These are phyloP conservation scores for Chelidonichthys spinosus DNA, from an alignment of 2,797 vertebrate genomes.

Conservation along the genomic window DNA sequence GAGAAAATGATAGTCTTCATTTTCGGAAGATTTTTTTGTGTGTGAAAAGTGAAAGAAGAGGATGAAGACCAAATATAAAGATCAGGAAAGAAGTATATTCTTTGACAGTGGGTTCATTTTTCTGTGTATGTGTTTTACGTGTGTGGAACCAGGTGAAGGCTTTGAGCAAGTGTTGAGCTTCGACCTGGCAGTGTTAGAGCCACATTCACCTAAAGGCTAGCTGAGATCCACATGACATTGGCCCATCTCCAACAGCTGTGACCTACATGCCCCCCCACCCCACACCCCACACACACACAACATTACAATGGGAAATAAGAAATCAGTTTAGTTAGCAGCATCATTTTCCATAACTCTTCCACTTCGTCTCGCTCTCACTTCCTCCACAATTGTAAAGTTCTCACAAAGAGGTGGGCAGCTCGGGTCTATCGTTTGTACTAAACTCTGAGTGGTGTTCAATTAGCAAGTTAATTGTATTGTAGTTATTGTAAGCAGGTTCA, in stretches of 20 bases:
- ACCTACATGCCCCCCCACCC: slow-evolving; percentile 45
- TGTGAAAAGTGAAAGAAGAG: slow-evolving; percentile 17
- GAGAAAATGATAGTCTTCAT: slow-evolving; percentile 36
- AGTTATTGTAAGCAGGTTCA: no score
- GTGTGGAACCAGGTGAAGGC: slow-evolving; percentile 73
- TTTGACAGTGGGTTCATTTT: slow-evolving; percentile 26
- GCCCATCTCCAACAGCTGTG: slow-evolving; percentile 78
- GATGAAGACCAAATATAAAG: slow-evolving; percentile 9
- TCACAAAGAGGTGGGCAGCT: no score
- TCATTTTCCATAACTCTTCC: no score
- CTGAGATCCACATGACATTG: slow-evolving; percentile 69
- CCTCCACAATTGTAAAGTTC: no score
- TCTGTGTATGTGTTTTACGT: slow-evolving; percentile 10
- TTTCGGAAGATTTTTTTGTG: slow-evolving; percentile 36
- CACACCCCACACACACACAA: slow-evolving; percentile 19
- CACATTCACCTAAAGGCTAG: slow-evolving; percentile 76
- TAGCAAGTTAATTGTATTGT: no score
- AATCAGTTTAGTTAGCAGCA: no score
- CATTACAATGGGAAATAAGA: no score
- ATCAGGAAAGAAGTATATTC: not conserved
- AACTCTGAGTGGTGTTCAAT: no score
- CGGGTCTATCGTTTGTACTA: no score
- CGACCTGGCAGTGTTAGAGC: slow-evolving; percentile 69
- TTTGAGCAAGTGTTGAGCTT: slow-evolving; percentile 73
- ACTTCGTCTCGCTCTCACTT: no score